These are phyloP conservation scores for Leptinotarsa tumamoca DNA, from an alignment of 2,888 invertebrate species.

Conservation along the genomic window DNA sequence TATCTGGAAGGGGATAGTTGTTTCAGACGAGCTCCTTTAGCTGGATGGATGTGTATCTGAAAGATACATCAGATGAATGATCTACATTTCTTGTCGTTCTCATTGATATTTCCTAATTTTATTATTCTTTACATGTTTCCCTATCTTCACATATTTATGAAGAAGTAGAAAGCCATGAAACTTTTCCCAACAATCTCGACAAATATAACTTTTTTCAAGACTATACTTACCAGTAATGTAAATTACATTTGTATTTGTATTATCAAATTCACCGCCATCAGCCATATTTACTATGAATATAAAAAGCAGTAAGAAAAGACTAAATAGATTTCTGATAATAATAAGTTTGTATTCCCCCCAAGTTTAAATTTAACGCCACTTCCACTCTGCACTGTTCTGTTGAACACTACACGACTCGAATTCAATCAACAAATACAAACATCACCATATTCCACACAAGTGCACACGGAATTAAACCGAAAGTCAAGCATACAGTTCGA, in stretches of 20 bases:
- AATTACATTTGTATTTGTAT: slow-evolving; percentile 29
- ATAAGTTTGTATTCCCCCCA: neutral
- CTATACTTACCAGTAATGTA: slow-evolving; percentile 34
- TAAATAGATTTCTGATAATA: neutral
- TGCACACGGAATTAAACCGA: neutral
- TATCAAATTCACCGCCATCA: slow-evolving; percentile 6
- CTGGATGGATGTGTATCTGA: no score
- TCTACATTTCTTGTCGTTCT: no score
- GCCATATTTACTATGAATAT: neutral
- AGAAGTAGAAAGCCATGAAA: no score
- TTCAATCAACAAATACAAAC: neutral
- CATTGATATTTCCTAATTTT: no score
- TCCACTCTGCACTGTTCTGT: slow-evolving; percentile 5
- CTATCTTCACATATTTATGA: no score
- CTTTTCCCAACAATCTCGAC: no score
- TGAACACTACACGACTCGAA: slow-evolving; percentile 1
- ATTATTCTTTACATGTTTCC: no score
- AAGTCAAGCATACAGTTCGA: neutral
- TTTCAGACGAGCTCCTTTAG: no score
- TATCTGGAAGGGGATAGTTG: no score
- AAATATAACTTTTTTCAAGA: no score
- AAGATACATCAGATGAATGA: no score
- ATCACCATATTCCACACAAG: neutral
- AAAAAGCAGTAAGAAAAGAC: neutral
- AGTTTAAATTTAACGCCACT: slow-evolving; percentile 8